These are phyloP conservation scores for Orchestes rusci DNA, from an alignment of 2,888 invertebrate species.

Conservation along the genomic window DNA sequence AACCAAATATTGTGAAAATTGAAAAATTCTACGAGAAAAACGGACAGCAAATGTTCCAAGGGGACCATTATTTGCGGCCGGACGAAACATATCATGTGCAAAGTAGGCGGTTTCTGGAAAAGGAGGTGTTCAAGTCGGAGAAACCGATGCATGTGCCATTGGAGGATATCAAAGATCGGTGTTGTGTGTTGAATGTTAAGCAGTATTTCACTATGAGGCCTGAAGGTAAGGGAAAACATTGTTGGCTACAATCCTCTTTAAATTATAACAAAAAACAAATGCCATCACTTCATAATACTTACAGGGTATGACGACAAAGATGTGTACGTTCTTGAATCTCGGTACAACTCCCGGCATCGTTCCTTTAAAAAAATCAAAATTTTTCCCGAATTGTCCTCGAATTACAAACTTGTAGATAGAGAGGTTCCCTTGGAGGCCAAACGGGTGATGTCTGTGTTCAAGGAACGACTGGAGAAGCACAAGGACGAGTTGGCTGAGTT, in stretches of 20 bases:
- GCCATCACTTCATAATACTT: too few species aligned
- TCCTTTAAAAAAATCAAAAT: slow-evolving; percentile 92
- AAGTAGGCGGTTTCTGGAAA: slow-evolving; percentile 90
- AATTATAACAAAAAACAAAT: too few species aligned
- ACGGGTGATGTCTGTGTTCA: slow-evolving; percentile 87
- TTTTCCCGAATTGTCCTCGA: slow-evolving; percentile 51
- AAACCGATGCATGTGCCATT: slow-evolving; percentile 77
- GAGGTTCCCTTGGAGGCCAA: slow-evolving; percentile 75
- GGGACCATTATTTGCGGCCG: slow-evolving; percentile 86
- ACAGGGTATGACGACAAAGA: slow-evolving; percentile 80
- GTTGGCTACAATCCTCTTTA: not conserved
- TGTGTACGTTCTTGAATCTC: slow-evolving; percentile 93
- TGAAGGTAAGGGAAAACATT: slow-evolving; percentile 62
- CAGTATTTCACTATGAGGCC: slow-evolving; percentile 89
- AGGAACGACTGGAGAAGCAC: slow-evolving; percentile 82
- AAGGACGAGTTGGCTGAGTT: slow-evolving; percentile 82
- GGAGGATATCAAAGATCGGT: slow-evolving; percentile 78
- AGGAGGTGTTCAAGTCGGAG: slow-evolving; percentile 95
- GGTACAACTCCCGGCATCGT: slow-evolving; percentile 79
- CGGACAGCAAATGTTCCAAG: slow-evolving; percentile 81
- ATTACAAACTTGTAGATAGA: slow-evolving; percentile 53
- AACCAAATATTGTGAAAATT: slow-evolving; percentile 57
- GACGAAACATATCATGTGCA: slow-evolving; percentile 95
- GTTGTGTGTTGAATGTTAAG: slow-evolving; percentile 89
- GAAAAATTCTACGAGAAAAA: slow-evolving; percentile 78